Evolutionary conservation across 2,888 invertebrate genomes (phyloP).

Genomic region (Campoplex capitator): DNA sequence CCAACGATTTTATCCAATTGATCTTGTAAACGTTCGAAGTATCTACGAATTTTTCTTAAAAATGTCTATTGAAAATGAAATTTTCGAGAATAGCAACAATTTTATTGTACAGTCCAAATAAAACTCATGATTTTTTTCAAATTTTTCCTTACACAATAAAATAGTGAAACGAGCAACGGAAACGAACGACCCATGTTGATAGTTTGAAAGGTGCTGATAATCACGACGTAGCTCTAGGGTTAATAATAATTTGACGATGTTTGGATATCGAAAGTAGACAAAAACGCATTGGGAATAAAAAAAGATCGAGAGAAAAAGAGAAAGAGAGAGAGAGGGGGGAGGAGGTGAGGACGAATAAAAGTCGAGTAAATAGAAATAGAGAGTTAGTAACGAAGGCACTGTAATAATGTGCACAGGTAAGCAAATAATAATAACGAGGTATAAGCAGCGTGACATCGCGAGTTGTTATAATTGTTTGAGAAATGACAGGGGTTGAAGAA

Average conservation of each 20-base stretch:
- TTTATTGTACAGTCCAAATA: no score
- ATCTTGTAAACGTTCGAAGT: no score
- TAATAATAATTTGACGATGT: not conserved
- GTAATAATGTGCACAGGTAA: constrained; percentile 60
- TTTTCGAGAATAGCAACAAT: no score
- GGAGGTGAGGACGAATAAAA: not conserved
- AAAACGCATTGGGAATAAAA: not conserved
- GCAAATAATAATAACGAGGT: constrained; percentile 68
- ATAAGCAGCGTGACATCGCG: constrained; percentile 28
- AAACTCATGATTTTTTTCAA: no score
- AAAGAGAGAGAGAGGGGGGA: not conserved
- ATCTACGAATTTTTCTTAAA: no score
- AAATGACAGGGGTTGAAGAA: constrained; percentile 40
- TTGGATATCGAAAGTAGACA: not conserved
- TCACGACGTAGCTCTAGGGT: no score
- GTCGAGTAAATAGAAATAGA: constrained; percentile 52
- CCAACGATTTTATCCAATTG: not conserved
- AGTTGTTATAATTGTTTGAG: constrained; percentile 62
- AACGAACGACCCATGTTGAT: no score
- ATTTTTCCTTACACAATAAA: no score
- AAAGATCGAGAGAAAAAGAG: not conserved
- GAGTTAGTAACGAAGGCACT: constrained; percentile 60
- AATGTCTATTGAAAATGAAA: no score
- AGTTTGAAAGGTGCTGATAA: no score
- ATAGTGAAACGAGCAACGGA: no score